Evolutionary conservation across 2,888 invertebrate species (phyloP).

Genomic region (Parascotia fuliginaria): DNA sequence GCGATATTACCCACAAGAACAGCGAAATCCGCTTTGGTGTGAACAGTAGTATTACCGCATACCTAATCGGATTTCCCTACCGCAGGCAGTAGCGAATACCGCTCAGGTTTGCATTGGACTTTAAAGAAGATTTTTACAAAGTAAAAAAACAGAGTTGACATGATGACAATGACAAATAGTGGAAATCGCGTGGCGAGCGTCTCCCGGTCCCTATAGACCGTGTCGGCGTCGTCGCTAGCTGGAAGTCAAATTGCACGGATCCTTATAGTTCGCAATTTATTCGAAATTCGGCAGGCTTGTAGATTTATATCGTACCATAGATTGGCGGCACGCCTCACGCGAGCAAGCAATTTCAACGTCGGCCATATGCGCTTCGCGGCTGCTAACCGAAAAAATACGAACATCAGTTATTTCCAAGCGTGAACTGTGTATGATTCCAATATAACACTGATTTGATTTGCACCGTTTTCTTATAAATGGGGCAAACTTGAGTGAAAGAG

Average conservation of each 20-base stretch:
- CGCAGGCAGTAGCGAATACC: too few relatives aligned
- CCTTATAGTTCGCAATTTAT: constrained; percentile 78
- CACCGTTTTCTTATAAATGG: constrained; percentile 25
- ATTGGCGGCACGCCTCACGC: constrained; percentile 74
- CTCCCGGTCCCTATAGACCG: constrained; percentile 23
- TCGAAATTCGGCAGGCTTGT: constrained; percentile 71
- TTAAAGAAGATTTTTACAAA: constrained; percentile 31
- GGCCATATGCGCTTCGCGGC: constrained; percentile 56
- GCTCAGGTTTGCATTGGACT: too few relatives aligned
- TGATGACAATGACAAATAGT: constrained; percentile 77
- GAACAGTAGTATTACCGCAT: too few relatives aligned
- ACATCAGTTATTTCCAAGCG: constrained; percentile 59
- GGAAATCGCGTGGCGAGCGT: constrained; percentile 53
- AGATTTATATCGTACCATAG: constrained; percentile 79
- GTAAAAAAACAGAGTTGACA: constrained; percentile 60
- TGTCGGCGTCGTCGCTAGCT: constrained; percentile 36
- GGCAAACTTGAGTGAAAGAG: constrained; percentile 38
- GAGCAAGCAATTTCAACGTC: constrained; percentile 74
- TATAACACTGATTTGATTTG: constrained; percentile 67
- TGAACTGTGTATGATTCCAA: constrained; percentile 52
- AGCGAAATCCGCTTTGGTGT: too few relatives aligned
- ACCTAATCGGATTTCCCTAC: too few relatives aligned
- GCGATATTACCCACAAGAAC: too few relatives aligned
- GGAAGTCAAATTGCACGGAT: constrained; percentile 64
- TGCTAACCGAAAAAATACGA: constrained; percentile 50